Evolutionary conservation across 2,888 invertebrate genomes (phyloP), one percentile per base, ranked within the genome.

Genomic region (Caenorhabditis doughertyi): DNA sequence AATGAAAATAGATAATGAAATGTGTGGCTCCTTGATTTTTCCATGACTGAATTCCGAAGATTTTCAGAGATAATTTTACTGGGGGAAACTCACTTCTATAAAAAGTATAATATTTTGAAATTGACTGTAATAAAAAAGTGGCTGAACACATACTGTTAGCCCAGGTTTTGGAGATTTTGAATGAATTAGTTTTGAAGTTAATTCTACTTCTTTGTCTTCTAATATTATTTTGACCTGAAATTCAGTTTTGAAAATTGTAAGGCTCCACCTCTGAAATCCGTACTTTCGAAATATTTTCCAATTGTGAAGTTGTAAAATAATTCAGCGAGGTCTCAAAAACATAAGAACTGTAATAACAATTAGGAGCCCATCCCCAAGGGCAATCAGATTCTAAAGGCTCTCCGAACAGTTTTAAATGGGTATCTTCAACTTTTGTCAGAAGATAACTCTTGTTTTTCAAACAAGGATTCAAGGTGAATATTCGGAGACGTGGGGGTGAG

Each of bases 1-100:
- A 87, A n/a, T 87, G 86, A 47, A 67, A 64, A 44, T 87, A 87
- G 21, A 87, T 58, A 35, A 84, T 79, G 44, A 86, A 85, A n/a
- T 84, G 67, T 2, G 83, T 56, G 5, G 79, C 83, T 62, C 79
- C 76, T 49, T 81, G 84, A 32, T 65, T 39, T 21, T 55, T 74
- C 87, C 87, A 87, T 3, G 60, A 29, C 71, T 71, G 25, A 35
- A 49, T n/a, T n/a, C n/a, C n/a, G n/a, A n/a, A n/a, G n/a, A n/a
- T n/a, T n/a, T n/a, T n/a, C n/a, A n/a, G n/a, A n/a, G n/a, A n/a
- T 58, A 11, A 13, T 27, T 23, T 23, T 58, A 13, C 1, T 3
- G 11, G 5, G 21, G 7, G 21, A 5, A 32, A 58, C 18, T 56
- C 16, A 79, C 70, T 74, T 87, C 87, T 42, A 87, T 23, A 51